Conservation (phyloP, 2,113 vertebrate genomes). For the Trogon melanurus region DNA sequence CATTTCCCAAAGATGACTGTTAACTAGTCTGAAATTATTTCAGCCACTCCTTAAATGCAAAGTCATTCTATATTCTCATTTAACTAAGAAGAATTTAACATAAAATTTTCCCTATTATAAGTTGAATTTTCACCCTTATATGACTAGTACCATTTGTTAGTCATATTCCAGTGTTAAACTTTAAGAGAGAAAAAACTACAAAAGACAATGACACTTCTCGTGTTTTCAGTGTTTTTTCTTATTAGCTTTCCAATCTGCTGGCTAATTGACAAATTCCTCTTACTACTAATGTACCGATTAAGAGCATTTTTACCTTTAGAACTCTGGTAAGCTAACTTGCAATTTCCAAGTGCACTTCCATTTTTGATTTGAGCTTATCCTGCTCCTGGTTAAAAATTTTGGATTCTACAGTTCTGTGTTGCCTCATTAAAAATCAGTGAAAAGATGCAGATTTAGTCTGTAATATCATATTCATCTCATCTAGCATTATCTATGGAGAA, state of each 20-base stretch:
- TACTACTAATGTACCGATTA: neutral
- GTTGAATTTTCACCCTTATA: neutral
- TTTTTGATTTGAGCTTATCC: neutral
- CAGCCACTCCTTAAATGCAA: neutral
- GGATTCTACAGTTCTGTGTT: neutral
- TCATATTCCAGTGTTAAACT: neutral
- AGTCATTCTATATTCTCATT: neutral
- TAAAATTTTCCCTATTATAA: neutral
- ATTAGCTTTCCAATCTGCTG: neutral
- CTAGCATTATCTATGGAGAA: neutral
- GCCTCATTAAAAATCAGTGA: neutral
- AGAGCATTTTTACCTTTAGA: neutral
- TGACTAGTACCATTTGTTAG: neutral
- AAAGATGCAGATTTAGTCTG: neutral
- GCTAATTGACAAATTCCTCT: neutral
- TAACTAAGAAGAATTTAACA: neutral
- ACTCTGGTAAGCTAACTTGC: neutral
- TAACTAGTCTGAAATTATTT: neutral
- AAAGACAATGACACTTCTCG: neutral
- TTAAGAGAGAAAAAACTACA: neutral
- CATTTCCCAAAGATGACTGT: neutral
- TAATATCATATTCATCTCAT: neutral
- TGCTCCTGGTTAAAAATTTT: neutral
- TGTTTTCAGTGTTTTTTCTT: neutral
- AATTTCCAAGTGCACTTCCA: neutral